phyloP scores from a whole-genome alignment of 2,113 vertebrate species.

The Chrysochloris asiatica region DNA sequence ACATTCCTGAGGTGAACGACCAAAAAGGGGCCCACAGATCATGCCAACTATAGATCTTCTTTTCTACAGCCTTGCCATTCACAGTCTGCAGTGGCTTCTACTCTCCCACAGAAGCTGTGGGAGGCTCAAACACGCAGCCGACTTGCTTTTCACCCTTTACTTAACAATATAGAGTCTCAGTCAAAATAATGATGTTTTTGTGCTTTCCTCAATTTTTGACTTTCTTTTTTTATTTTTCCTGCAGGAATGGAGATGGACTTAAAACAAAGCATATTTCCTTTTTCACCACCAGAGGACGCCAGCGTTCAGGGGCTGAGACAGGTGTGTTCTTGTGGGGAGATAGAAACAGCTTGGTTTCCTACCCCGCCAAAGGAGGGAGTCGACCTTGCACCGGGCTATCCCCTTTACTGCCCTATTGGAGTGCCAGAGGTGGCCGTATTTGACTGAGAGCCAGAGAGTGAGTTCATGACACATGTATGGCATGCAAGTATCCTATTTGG shows the following conservation, averaged over 20 bases:
- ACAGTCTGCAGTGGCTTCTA: neutral
- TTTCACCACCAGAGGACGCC: slow-evolving; percentile 90
- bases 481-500: neutral
- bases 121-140: no score
- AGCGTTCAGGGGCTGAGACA: slow-evolving; percentile 88
- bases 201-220: neutral
- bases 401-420: neutral
- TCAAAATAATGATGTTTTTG: neutral
- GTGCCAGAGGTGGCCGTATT: neutral
- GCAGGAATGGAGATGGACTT: slow-evolving; percentile 88
- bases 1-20: neutral
- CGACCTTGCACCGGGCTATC: neutral
- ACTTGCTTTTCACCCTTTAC: neutral
- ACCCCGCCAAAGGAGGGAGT: neutral
- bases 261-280: slow-evolving; percentile 91
- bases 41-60: neutral
- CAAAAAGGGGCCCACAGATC: neutral
- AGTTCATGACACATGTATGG: rapidly evolving
- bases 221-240: slow-evolving; percentile 31
- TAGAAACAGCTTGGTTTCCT: neutral
- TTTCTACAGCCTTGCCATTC: neutral
- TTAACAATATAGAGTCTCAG: neutral
- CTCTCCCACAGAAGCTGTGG: neutral
- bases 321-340: slow-evolving; percentile 78
- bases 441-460: rapidly evolving